These are phyloP conservation scores for Pagetopsis macropterus DNA, from an alignment of 2,797 vertebrate genomes.

Conservation along the genomic window DNA sequence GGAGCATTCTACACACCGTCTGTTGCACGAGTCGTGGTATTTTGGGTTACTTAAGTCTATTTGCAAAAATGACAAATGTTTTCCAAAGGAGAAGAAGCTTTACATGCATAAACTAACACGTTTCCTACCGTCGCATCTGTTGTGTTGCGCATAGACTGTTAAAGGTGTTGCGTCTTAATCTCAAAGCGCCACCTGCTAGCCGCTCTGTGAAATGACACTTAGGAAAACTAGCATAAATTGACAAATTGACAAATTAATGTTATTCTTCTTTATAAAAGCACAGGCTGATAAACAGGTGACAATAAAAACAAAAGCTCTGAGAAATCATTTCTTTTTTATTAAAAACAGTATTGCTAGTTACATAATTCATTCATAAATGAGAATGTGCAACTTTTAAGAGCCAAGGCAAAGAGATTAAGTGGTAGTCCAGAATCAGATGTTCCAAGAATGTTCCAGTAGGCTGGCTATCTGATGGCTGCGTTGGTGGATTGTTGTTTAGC, in stretches of 20 bases:
- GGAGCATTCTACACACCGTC: neutral
- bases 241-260: rapidly evolving
- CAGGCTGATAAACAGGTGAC: neutral
- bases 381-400: conserved; percentile 86
- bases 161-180: rapidly evolving
- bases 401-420: conserved; percentile 83
- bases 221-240: neutral
- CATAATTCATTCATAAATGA: conserved; percentile 84
- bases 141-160: no score
- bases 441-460: conserved; percentile 73
- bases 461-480: conserved; percentile 49
- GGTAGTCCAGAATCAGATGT: conserved; percentile 72
- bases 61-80: neutral
- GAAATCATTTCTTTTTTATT: conserved; percentile 83
- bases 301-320: conserved; percentile 13
- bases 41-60: neutral
- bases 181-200: conserved; percentile 27
- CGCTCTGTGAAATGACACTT: neutral
- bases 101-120: neutral
- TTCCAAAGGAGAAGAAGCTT: rapidly evolving
- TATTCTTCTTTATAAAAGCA: neutral
- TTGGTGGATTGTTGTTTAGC: conserved; percentile 57
- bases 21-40: neutral
- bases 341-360: conserved; percentile 88
- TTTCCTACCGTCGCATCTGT: rapidly evolving